Evolutionary conservation across 2,113 vertebrate genomes (phyloP).

Genomic region (Henicopernis longicauda): DNA sequence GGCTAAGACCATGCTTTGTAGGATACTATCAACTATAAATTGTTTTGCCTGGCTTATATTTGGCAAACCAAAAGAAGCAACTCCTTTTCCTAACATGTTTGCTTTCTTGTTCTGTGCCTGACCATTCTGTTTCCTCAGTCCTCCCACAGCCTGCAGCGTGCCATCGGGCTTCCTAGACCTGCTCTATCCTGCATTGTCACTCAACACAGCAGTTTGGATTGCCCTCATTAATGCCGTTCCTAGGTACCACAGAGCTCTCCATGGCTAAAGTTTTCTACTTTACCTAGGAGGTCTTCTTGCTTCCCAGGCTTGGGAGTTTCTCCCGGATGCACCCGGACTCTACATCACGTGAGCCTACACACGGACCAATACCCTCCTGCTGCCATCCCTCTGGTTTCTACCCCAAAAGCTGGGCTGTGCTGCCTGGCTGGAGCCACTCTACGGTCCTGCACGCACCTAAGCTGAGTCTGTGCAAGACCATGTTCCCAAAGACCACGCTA

Average conservation of each 20-base stretch:
- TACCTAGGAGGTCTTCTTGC: not conserved
- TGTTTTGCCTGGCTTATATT: not conserved
- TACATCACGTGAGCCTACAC: not conserved
- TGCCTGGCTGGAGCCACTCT: not conserved
- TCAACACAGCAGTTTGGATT: not conserved
- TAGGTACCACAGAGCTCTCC: not conserved
- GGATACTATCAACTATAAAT: not conserved
- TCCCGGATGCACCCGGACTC: not conserved
- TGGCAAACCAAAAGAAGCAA: not conserved
- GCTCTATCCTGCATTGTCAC: not conserved
- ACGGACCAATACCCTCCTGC: not conserved
- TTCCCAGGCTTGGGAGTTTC: not conserved
- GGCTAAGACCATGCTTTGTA: not conserved
- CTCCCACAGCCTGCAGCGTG: not conserved
- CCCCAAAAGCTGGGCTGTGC: not conserved
- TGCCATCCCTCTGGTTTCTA: not conserved
- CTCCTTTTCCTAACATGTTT: not conserved
- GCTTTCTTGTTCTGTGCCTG: not conserved
- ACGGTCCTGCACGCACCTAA: not conserved
- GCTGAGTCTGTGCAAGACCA: not conserved
- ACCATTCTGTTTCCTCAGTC: accelerated
- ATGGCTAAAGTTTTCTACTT: not conserved
- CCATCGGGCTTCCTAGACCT: not conserved
- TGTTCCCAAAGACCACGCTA: not conserved
- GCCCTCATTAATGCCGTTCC: not conserved